These are phyloP conservation scores for Metallyticus violacea DNA, from an alignment of 2,888 invertebrate genomes.

Conservation along the genomic window DNA sequence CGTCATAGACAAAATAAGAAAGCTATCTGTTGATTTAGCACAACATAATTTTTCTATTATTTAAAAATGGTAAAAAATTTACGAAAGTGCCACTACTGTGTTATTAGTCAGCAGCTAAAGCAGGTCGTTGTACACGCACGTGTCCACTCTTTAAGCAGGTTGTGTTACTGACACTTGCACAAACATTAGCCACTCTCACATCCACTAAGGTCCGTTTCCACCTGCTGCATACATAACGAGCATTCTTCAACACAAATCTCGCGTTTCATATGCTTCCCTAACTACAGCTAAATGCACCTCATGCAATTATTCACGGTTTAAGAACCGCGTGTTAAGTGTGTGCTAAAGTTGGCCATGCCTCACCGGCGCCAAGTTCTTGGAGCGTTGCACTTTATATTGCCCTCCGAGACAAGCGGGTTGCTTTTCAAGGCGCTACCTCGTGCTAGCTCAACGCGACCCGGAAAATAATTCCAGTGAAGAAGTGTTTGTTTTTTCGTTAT, in stretches of 20 bases:
- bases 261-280: not conserved
- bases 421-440: not conserved
- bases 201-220: not conserved
- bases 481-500: too few species aligned
- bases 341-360: not conserved
- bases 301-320: not conserved
- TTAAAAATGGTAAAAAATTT: too few species aligned
- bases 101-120: too few species aligned
- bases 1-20: too few species aligned
- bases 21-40: too few species aligned
- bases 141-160: too few species aligned
- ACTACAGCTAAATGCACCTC: not conserved
- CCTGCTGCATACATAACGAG: not conserved
- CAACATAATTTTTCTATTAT: too few species aligned
- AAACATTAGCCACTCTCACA: not conserved
- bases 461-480: too few species aligned
- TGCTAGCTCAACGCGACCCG: too few species aligned
- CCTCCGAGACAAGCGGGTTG: not conserved
- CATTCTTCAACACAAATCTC: not conserved
- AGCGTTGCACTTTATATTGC: not conserved
- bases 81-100: too few species aligned
- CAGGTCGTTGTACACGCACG: too few species aligned
- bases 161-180: not conserved
- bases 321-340: not conserved
- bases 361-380: not conserved